Evolutionary conservation across 2,113 vertebrate species (phyloP).

Genomic region (Tretioscincus oriximinensis): DNA sequence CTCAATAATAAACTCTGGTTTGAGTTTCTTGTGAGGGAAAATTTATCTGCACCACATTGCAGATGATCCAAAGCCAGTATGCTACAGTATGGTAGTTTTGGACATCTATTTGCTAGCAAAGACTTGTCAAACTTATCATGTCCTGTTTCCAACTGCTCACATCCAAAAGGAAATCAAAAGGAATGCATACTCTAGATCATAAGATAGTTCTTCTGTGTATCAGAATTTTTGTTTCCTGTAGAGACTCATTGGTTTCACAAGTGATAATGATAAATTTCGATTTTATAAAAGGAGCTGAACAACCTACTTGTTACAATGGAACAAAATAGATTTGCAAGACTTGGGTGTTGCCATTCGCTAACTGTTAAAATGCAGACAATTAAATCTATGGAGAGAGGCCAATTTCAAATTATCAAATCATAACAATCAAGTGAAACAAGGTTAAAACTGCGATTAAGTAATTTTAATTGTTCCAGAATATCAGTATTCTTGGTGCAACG

Average conservation of each 20-base stretch:
- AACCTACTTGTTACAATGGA: constrained; percentile 1
- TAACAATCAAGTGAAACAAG: constrained; percentile 28
- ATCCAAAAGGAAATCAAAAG: constrained; percentile 1
- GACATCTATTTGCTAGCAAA: neutral
- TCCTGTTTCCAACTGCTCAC: neutral
- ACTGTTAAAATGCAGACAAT: constrained; percentile 14
- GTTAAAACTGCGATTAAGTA: constrained; percentile 28
- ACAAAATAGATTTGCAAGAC: constrained; percentile 8
- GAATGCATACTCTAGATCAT: neutral
- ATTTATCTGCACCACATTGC: neutral
- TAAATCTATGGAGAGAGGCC: constrained; percentile 9
- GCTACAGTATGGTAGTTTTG: neutral
- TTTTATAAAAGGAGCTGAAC: constrained; percentile 3
- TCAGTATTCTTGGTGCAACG: neutral
- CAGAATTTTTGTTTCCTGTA: neutral
- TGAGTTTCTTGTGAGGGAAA: neutral
- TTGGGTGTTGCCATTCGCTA: neutral
- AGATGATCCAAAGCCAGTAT: neutral
- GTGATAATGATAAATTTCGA: neutral
- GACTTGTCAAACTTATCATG: neutral
- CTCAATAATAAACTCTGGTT: neutral
- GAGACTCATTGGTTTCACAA: constrained; percentile 4
- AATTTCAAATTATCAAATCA: constrained; percentile 20
- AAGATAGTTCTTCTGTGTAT: neutral
- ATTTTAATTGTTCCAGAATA: constrained; percentile 16